Evolutionary conservation across 2,113 vertebrate species (phyloP), one percentile per base, ranked within the genome.

Genomic region (Sphaerodactylus townsendi): DNA sequence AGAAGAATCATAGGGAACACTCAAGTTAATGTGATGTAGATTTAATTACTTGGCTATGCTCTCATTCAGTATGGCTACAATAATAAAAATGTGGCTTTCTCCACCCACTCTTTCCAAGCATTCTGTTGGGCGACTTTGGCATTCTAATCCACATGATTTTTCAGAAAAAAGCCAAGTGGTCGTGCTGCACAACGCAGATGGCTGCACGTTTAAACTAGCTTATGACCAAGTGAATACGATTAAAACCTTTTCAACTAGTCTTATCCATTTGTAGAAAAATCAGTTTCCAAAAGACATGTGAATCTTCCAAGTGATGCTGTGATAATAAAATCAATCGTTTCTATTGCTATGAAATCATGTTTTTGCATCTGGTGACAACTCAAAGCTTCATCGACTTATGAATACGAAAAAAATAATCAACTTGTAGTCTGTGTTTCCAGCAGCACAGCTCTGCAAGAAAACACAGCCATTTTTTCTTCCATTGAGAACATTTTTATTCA

Each of bases 401-500:
- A 85, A 86, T 74, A 86, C 78, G 73, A 74, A 44, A 74, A 44
- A 62, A 89, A 90, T 62, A 86, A 87, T 90, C 86, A 83, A 53
- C 35, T 66, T 85, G 53, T 21, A 59, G 39, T 86, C 77, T 74
- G 74, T 77, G 46, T 79, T 84, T 90, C 75, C 90, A 93, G 84
- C 90, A 93, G 84, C 74, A 87, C 1, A 90, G 87, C 82, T 82
- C 85, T 83, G 84, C 35, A 88, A 91, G 84, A 76, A 85, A 91
- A 89, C 91, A 93, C 87, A 92, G 89, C 83, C 84, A 86, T 82
- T 81, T 90, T n/a, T 84, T 92, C 87, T 90, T 94, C 87, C 85
- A 87, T 88, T 92, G 92, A 93, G 90, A 93, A 91, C 70, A 83
- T 72, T 86, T 94, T 90, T 93, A 93, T 92, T 94, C 87, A 94